Evolutionary conservation across 1,140 invertebrate species (phyloP), one percentile per base, ranked within the genome.

Genomic region (Cydia splendana): DNA sequence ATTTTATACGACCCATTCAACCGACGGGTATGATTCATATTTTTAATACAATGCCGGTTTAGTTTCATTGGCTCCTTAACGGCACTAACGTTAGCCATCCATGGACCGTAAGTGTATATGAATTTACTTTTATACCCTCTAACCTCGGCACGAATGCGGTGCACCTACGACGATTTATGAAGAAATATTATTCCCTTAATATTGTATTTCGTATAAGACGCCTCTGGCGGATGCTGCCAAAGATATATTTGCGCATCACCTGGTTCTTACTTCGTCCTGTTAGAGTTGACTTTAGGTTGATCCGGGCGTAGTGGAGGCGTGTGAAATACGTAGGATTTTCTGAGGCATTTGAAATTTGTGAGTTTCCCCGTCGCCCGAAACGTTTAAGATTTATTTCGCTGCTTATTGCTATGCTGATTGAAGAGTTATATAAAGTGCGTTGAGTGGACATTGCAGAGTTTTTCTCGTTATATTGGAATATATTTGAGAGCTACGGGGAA

Each of bases 111-210:
- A 45, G 18, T 38, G 34, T 38, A 67, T 67, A 71, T 71, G 67
- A 71, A 71, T 71, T 71, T 71, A 71, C 34, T 71, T 71, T 71
- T 71, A 71, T 71, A 71, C 7, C 67, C 65, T 10, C 65, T 69
- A 38, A 69, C 28, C 65, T 15, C 30, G 15, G 28, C 28, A 13
- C n/a, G 67, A 71, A 45, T 18, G 67, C 67, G 67, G 67, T 71
- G 67, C 67, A 71, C 67, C 67, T 71, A 71, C 38, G 34, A 18
- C 30, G 67, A 71, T 71, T 71, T 71, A 71, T 71, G 67, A 71
- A 71, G 67, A 71, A 71, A 71, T 71, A 71, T 71, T 71, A 71
- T 71, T 71, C 67, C 67, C 67, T 71, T 71, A 71, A 71, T 71
- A 71, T 71, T 71, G 67, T 71, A 71, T 71, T 71, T 71, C 67